Base-by-base conservation (phyloP, 2,797 vertebrate species). In the Strix occidentalis region DNA sequence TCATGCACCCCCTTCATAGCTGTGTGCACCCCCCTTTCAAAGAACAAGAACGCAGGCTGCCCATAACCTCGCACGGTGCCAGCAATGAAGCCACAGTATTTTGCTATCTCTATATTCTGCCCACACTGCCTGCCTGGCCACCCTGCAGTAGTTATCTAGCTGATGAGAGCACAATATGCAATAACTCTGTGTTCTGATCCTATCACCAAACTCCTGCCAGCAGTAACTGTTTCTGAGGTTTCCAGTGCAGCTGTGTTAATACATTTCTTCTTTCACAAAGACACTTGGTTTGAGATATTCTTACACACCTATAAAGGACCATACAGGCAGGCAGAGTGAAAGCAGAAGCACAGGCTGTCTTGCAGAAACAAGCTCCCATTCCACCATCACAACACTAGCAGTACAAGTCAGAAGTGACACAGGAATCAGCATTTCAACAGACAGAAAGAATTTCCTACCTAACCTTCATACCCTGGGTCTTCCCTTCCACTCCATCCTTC, bases 11-110 rank as follows among this genome's bases (percentile, higher is more conserved):
- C 20, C n/a, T 63, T 16, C 48, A 21, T 4, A 48, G 13, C 37
- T 19, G 19, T 19, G 12, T n/a, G 39, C 48, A 39, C 9, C 14
- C 7, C 13, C 10, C 5, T 37, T 28, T 39, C 0, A 0, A 71
- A 85, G 78, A 31, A 13, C 63, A 78, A 65, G 48, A 63, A 53
- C 24, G 71, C 88, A 68, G 51, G 66, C 53, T 76, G 33, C 58
- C 69, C 48, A 78, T 4, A 72, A 45, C 48, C 60, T 63, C 31
- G 2, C 45, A 64, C 20, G 29, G n/a, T 3, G 12, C 26, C 80
- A 95, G 51, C 46, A 92, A 57, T 8, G 33, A 91, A 88, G 60
- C 53, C 64, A n/a, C 64, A 20, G 57, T 33, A 15, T 6, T 77
- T 68, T 89, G 77, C 48, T 29, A 10, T 21, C 29, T 43, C 48